phyloP scores from a whole-genome alignment of 2,113 vertebrate species.

The Acanthochromis polyacanthus region DNA sequence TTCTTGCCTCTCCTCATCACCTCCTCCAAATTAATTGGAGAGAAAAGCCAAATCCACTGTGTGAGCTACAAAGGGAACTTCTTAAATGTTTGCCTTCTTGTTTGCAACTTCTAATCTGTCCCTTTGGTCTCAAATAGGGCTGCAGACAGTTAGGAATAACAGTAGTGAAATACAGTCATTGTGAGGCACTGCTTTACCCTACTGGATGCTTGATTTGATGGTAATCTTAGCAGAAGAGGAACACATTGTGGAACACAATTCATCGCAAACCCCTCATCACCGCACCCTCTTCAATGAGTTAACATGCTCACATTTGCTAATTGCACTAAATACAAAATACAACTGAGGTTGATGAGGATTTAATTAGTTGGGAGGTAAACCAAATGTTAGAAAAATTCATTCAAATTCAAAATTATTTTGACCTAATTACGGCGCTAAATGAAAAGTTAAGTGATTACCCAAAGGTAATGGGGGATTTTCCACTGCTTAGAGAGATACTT shows the following conservation, averaged over 20 bases:
- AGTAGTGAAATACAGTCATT: not conserved
- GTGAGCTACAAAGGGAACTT: conserved; percentile 50
- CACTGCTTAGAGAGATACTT: no score
- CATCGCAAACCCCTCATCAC: not conserved
- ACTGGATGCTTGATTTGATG: not conserved
- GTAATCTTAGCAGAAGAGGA: not conserved
- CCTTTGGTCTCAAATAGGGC: not conserved
- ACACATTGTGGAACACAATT: not conserved
- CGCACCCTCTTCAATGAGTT: no score
- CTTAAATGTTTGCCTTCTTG: conserved; percentile 30
- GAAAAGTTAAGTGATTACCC: no score
- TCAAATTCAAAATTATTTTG: no score
- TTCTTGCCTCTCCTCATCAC: conserved; percentile 49
- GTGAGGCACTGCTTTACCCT: not conserved
- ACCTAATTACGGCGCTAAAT: no score
- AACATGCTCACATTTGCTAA: no score
- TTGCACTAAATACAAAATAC: no score
- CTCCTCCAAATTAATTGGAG: conserved; percentile 54
- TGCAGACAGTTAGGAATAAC: not conserved
- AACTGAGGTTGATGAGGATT: no score
- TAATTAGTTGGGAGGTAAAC: no score
- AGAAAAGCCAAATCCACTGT: conserved; percentile 40
- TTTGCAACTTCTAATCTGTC: conserved; percentile 11
- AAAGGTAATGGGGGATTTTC: no score
- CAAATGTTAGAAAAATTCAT: no score